Percentiles rank a stretch among this genome's conserved stretches.
Evolutionary conservation across 2,888 invertebrate genomes (phyloP).

Genomic region (Agrotis exclamationis): DNA sequence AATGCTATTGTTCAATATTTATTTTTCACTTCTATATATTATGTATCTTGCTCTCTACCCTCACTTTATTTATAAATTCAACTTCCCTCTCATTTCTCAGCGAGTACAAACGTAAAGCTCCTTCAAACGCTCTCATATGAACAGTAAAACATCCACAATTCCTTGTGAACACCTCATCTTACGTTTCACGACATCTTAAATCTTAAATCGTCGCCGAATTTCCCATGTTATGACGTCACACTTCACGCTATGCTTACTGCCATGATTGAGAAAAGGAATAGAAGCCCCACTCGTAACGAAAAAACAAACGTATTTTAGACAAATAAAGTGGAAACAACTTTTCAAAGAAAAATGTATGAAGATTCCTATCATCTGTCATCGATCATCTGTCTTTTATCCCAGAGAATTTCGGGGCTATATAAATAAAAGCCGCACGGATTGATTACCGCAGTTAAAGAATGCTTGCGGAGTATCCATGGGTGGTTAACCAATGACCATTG

Average conservation of each 20-base stretch:
- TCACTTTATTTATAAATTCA: conserved; percentile 22
- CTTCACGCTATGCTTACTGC: conserved; percentile 13
- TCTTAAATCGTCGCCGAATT: conserved; percentile 48
- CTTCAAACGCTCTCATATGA: conserved; percentile 30
- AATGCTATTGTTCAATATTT: background rate
- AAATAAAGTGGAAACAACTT: too few relatives aligned
- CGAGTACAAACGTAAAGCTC: conserved; percentile 18
- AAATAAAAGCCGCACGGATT: too few relatives aligned
- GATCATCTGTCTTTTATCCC: too few relatives aligned
- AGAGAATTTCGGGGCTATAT: too few relatives aligned
- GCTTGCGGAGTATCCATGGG: too few relatives aligned
- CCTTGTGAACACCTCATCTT: conserved; percentile 51
- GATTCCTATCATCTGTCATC: too few relatives aligned
- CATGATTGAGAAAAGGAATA: background rate
- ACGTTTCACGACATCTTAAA: conserved; percentile 51
- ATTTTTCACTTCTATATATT: background rate
- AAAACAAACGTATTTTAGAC: too few relatives aligned
- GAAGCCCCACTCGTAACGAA: conserved; percentile 9
- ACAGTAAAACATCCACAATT: conserved; percentile 48
- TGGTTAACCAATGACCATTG: too few relatives aligned
- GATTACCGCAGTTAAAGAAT: too few relatives aligned
- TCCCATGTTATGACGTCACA: conserved; percentile 53
- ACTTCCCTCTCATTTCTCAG: conserved; percentile 9
- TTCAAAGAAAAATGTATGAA: too few relatives aligned
- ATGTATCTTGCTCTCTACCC: background rate